A percentile compares a stretch with the other conserved stretches of the same genome.
Conservation (phyloP, 2,113 vertebrate genomes). For the Eretmodus cyanostictus region DNA sequence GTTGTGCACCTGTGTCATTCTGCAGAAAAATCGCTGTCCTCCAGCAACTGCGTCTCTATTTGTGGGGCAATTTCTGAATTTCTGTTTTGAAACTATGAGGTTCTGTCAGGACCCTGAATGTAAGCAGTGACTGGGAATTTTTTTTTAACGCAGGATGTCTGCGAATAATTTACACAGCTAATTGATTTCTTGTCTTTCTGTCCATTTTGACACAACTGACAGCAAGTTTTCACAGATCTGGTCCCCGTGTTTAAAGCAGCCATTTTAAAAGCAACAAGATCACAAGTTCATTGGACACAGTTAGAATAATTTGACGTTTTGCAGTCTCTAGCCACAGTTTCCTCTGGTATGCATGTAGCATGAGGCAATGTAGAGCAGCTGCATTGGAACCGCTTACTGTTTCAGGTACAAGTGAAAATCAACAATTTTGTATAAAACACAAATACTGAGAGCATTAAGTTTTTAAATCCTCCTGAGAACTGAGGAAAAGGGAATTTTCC, state of each 20-base stretch:
- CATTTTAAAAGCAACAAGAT: background rate
- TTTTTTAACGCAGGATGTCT: background rate
- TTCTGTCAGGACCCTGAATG: background rate
- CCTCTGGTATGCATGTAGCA: background rate
- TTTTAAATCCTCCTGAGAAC: background rate
- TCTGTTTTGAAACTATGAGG: background rate
- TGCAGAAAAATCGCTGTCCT: background rate
- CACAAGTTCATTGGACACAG: background rate
- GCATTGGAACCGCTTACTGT: rapidly evolving
- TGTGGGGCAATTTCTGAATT: background rate
- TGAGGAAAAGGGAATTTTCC: background rate
- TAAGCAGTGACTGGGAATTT: background rate
- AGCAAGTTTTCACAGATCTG: background rate
- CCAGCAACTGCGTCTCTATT: background rate
- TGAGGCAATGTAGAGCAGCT: background rate
- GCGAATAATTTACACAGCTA: background rate
- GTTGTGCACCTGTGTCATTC: background rate
- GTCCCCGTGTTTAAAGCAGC: background rate
- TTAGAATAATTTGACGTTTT: background rate
- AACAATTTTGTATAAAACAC: background rate
- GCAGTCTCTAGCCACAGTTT: background rate
- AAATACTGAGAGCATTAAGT: background rate
- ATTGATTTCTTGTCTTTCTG: background rate
- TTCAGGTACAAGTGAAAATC: background rate
- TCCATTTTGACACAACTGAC: background rate